phyloP scores from a whole-genome alignment of 2,888 invertebrate species.

The Oconnorella tubifera region DNA sequence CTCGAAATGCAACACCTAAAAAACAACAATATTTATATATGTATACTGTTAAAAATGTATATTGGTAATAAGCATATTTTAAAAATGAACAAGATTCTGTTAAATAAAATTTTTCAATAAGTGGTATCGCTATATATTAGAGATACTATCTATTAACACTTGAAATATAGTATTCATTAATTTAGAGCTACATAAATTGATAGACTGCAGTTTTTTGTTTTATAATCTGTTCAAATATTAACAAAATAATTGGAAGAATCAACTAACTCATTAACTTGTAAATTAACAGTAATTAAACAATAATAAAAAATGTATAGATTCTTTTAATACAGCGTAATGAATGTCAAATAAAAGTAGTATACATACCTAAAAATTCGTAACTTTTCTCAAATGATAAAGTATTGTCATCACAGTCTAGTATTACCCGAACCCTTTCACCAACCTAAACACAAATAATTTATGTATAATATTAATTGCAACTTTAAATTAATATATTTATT shows the following conservation, averaged over 20 bases:
- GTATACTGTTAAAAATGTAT: not conserved
- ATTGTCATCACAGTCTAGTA: constrained; percentile 95
- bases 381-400: constrained; percentile 95
- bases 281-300: too few species aligned
- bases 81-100: not conserved
- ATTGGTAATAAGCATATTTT: not conserved
- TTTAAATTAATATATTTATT: not conserved
- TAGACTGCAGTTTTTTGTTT: too few species aligned
- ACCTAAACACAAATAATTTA: constrained; percentile 65
- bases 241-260: too few species aligned
- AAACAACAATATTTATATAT: constrained; percentile 7
- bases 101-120: not conserved
- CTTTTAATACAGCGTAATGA: too few species aligned
- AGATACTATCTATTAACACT: too few species aligned
- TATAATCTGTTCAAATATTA: too few species aligned
- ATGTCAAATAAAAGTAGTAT: too few species aligned
- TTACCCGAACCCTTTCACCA: constrained; percentile 92
- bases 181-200: too few species aligned
- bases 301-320: too few species aligned
- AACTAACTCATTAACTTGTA: too few species aligned
- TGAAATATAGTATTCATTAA: too few species aligned
- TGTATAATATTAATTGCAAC: not conserved
- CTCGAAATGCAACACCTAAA: constrained; percentile 86
- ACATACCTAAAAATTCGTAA: constrained; percentile 82
- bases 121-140: too few species aligned